phyloP scores from a whole-genome alignment of 2,888 invertebrate species.

The Hirudinaria manillensis region DNA sequence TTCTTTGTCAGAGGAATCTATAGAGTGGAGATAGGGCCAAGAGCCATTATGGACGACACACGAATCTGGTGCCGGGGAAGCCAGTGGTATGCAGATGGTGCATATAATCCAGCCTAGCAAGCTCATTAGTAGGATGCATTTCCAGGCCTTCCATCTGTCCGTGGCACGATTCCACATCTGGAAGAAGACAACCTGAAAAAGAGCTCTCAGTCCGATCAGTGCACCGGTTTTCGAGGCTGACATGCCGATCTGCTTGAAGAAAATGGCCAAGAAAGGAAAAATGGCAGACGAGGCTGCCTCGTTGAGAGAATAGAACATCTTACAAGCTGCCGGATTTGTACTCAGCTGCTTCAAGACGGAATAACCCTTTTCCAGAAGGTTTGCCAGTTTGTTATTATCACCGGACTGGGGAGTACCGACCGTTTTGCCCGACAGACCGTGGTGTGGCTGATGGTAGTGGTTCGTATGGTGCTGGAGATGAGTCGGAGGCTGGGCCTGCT shows the following conservation, averaged over 20 bases:
- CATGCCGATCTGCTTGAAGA: constrained; percentile 29
- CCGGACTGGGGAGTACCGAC: neutral
- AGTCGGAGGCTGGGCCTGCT: constrained; percentile 18
- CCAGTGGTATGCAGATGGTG: constrained; percentile 24
- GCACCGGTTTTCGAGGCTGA: constrained; percentile 22
- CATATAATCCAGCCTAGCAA: constrained; percentile 21
- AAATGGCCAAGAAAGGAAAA: constrained; percentile 24
- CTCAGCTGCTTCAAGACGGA: neutral
- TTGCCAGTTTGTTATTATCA: neutral
- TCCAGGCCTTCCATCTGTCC: constrained; percentile 27
- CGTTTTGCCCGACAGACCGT: neutral
- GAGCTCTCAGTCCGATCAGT: constrained; percentile 18
- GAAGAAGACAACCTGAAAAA: constrained; percentile 20
- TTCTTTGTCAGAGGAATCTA: constrained; percentile 25
- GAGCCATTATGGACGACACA: constrained; percentile 29
- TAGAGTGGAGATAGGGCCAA: constrained; percentile 17
- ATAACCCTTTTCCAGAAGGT: neutral
- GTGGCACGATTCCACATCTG: constrained; percentile 27
- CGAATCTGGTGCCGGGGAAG: constrained; percentile 12
- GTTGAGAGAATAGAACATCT: constrained; percentile 26
- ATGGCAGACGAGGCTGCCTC: constrained; percentile 18
- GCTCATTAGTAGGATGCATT: constrained; percentile 15
- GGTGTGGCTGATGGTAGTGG: neutral
- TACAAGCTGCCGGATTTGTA: constrained; percentile 21
- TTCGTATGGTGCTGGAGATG: neutral